Conservation (phyloP, 2,888 invertebrate genomes). For the Leucophenga maculata region DNA sequence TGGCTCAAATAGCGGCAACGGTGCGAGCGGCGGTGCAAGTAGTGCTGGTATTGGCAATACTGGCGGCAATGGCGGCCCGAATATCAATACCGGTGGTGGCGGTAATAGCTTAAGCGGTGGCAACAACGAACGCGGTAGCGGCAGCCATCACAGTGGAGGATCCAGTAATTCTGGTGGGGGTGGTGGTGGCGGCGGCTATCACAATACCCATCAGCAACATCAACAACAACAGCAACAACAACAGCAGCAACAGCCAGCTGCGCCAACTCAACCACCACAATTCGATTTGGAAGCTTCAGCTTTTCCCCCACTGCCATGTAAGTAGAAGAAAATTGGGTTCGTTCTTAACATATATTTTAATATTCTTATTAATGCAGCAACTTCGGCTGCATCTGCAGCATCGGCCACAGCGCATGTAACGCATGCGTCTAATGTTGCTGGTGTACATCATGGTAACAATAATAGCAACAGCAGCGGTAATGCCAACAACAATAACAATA, state of each 20-base stretch:
- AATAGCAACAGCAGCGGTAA: slow-evolving; percentile 10
- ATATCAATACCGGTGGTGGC: slow-evolving; percentile 37
- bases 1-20: slow-evolving; percentile 54
- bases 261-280: slow-evolving; percentile 75
- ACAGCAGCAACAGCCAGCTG: slow-evolving; percentile 62
- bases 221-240: slow-evolving; percentile 65
- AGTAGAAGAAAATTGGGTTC: slow-evolving; percentile 2
- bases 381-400: slow-evolving; percentile 29
- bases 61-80: slow-evolving; percentile 29
- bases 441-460: slow-evolving; percentile 19
- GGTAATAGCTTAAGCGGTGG: slow-evolving; percentile 41
- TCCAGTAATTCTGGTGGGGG: slow-evolving; percentile 44
- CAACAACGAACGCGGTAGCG: slow-evolving; percentile 37
- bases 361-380: slow-evolving; percentile 2
- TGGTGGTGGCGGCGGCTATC: slow-evolving; percentile 54
- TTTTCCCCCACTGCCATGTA: slow-evolving; percentile 85
- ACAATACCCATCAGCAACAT: slow-evolving; percentile 58
- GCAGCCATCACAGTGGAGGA: slow-evolving; percentile 47
- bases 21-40: slow-evolving; percentile 38
- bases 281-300: slow-evolving; percentile 86
- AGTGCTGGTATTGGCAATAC: slow-evolving; percentile 36
- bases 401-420: slow-evolving; percentile 29
- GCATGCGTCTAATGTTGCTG: slow-evolving; percentile 35
- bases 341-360: not conserved
- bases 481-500: slow-evolving; percentile 12